Evolutionary conservation across 2,888 invertebrate species (phyloP).

Genomic region (Epicampocera succincta): DNA sequence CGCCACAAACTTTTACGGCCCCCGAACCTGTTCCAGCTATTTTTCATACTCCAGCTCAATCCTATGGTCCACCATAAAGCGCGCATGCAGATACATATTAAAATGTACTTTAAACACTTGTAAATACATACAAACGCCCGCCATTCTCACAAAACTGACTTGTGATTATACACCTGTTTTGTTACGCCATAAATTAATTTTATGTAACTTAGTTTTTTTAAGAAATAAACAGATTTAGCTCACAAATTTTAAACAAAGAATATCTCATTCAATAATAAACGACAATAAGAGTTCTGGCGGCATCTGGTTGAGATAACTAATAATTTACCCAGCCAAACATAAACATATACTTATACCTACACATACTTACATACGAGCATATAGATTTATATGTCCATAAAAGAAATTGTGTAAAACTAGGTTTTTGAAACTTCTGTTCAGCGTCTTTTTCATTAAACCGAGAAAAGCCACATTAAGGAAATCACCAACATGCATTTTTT

Average conservation of each 20-base stretch:
- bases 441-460: too few species aligned
- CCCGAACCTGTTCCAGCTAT: conserved; percentile 59
- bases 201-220: conserved; percentile 39
- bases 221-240: background rate
- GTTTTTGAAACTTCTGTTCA: too few species aligned
- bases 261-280: background rate
- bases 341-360: too few species aligned
- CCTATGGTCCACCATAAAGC: conserved; percentile 74
- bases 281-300: too few species aligned
- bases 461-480: too few species aligned
- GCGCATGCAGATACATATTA: conserved; percentile 5
- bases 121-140: conserved; percentile 25
- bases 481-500: too few species aligned
- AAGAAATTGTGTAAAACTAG: too few species aligned
- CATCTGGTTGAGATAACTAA: too few species aligned
- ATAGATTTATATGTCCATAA: too few species aligned
- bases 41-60: conserved; percentile 73
- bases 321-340: too few species aligned
- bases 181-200: conserved; percentile 44
- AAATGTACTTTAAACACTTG: conserved; percentile 1
- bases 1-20: conserved; percentile 43
- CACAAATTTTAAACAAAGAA: conserved; percentile 11
- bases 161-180: conserved; percentile 43
- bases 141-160: background rate
- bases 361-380: too few species aligned